A percentile compares a stretch with the other conserved stretches of the same genome.
Evolutionary conservation across 2,888 invertebrate species (phyloP).

Genomic region (Pseudococcus viburni): DNA sequence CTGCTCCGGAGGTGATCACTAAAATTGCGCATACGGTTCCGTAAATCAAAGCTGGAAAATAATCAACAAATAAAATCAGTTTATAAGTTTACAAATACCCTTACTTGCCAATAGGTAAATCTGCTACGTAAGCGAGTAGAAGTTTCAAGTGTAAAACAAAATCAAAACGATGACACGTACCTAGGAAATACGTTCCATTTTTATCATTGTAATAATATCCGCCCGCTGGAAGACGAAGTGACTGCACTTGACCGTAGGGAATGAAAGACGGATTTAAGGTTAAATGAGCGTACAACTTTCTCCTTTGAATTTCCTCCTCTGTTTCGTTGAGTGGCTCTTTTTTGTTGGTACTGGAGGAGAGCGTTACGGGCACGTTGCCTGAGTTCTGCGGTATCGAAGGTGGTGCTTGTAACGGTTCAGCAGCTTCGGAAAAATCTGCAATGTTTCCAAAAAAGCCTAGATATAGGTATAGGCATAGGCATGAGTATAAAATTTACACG

Average conservation of each 20-base stretch:
- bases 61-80: background rate
- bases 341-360: background rate
- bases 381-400: background rate
- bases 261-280: slow-evolving; percentile 63
- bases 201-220: slow-evolving; percentile 22
- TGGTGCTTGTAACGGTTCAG: background rate
- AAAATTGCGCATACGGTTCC: slow-evolving; percentile 58
- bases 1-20: slow-evolving; percentile 13
- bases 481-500: no score
- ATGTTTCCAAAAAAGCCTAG: background rate
- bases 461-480: no score
- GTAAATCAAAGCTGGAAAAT: slow-evolving; percentile 57
- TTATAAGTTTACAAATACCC: background rate
- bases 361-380: background rate
- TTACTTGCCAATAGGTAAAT: background rate
- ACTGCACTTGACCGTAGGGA: slow-evolving; percentile 59
- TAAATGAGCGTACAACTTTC: slow-evolving; percentile 59
- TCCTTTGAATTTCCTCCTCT: slow-evolving; percentile 51
- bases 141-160: background rate
- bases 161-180: background rate
- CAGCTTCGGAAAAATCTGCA: background rate
- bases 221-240: slow-evolving; percentile 22
- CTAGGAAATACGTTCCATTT: slow-evolving; percentile 47
- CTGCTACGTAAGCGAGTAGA: no score
- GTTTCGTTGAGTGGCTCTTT: slow-evolving; percentile 18